A percentile compares a stretch with the other conserved stretches of the same genome.
Evolutionary conservation across 1,140 invertebrate genomes (phyloP).

Genomic region (Halesus radiatus): DNA sequence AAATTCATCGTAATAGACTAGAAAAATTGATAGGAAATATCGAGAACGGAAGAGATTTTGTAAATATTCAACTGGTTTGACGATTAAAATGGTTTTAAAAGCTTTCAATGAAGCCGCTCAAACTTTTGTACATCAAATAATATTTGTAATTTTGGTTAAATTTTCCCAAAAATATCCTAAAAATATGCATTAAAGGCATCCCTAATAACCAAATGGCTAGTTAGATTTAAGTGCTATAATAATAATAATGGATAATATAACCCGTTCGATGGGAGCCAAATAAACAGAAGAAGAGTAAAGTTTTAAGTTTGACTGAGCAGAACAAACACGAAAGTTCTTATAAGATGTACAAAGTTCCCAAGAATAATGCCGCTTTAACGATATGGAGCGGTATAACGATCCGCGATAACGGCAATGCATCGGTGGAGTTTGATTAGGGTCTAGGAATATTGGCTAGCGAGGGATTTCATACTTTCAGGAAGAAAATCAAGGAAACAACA

Average conservation of each 20-base stretch:
- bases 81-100: too few relatives aligned
- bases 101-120: too few relatives aligned
- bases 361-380: constrained; percentile 56
- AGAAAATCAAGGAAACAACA: too few relatives aligned
- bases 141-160: not conserved
- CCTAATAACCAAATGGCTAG: constrained; percentile 6
- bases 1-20: too few relatives aligned
- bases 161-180: not conserved
- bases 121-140: too few relatives aligned
- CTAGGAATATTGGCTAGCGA: constrained; percentile 35
- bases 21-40: too few relatives aligned
- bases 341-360: constrained; percentile 56
- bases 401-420: constrained; percentile 57
- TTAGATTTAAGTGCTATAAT: constrained; percentile 38
- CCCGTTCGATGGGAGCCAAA: constrained; percentile 50
- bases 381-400: constrained; percentile 58
- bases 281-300: constrained; percentile 43
- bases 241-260: constrained; percentile 50
- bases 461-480: not conserved
- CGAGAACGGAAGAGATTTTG: too few relatives aligned
- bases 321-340: constrained; percentile 54
- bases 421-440: constrained; percentile 40
- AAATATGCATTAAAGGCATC: constrained; percentile 1
- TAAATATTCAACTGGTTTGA: too few relatives aligned
- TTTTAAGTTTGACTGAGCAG: constrained; percentile 49